Evolutionary conservation across 2,888 invertebrate species (phyloP).

Genomic region (Troglohyphantes excavatus): DNA sequence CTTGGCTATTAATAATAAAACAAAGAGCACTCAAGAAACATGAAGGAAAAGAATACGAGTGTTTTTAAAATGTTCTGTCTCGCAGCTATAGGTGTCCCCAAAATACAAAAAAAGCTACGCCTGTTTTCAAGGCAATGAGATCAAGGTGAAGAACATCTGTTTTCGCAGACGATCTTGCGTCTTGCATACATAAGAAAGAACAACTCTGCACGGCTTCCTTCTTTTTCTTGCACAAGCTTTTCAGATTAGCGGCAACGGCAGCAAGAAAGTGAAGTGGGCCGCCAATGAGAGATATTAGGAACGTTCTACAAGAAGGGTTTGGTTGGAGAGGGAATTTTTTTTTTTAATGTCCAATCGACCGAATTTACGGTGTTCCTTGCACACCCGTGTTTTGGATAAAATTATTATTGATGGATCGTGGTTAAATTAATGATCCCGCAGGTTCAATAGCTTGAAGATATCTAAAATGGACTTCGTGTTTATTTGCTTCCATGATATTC

Average conservation of each 20-base stretch:
- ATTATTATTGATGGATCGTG: too few species aligned
- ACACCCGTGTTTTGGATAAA: too few species aligned
- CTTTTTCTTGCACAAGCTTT: constrained; percentile 35
- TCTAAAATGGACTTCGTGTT: too few species aligned
- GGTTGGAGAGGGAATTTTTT: too few species aligned
- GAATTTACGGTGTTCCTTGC: not conserved
- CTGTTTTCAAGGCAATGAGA: constrained; percentile 35
- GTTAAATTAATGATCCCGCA: too few species aligned
- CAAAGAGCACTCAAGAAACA: constrained; percentile 6
- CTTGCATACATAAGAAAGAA: constrained; percentile 1
- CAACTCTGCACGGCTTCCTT: not conserved
- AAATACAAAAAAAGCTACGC: not conserved
- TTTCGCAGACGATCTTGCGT: not conserved
- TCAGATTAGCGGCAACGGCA: not conserved
- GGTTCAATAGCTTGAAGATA: too few species aligned
- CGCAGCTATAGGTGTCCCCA: constrained; percentile 69
- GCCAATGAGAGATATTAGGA: not conserved
- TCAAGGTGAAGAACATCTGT: constrained; percentile 52
- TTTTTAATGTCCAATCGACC: not conserved
- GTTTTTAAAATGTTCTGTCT: constrained; percentile 38
- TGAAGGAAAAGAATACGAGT: not conserved
- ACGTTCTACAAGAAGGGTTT: not conserved
- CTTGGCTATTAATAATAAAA: not conserved
- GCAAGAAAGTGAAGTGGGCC: constrained; percentile 46
- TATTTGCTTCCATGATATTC: too few species aligned